A percentile compares a stretch with the other conserved stretches of the same genome.
Conservation (phyloP, 2,888 invertebrate genomes). For the Ptychoptera albimana region DNA sequence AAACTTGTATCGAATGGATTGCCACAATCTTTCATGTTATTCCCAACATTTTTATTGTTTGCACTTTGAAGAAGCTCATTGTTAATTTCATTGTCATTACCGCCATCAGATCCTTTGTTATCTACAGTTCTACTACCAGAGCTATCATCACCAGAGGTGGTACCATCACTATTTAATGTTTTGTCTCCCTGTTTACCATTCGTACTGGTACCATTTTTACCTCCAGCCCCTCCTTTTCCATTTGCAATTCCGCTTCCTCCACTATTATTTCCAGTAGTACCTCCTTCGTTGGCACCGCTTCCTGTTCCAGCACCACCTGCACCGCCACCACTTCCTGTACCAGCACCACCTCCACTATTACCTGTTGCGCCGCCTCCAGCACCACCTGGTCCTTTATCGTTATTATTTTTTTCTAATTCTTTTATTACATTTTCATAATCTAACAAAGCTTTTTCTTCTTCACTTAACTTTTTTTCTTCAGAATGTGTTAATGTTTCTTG, state of each 20-base stretch:
- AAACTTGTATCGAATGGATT: constrained; percentile 10
- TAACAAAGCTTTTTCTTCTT: constrained; percentile 7
- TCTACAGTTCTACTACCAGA: no score
- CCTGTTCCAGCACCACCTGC: constrained; percentile 1
- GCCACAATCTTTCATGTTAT: no score
- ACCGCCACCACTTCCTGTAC: not conserved
- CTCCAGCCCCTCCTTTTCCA: not conserved
- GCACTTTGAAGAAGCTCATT: no score
- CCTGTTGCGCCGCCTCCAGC: not conserved
- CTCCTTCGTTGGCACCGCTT: not conserved
- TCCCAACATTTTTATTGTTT: no score
- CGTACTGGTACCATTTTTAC: not conserved
- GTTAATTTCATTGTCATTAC: no score
- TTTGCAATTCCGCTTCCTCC: not conserved
- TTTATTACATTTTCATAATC: not conserved
- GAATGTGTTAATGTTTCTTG: constrained; percentile 3
- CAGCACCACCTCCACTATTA: not conserved
- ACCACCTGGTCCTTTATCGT: not conserved
- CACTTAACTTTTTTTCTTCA: constrained; percentile 9
- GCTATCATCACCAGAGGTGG: no score
- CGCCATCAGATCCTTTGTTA: no score
- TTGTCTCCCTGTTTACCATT: not conserved
- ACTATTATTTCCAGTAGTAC: not conserved
- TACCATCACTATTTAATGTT: no score
- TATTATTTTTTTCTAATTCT: not conserved